A percentile compares a stretch with the other conserved stretches of the same genome.
Conservation (phyloP, 2,888 invertebrate species). For the Cephus spinipes region DNA sequence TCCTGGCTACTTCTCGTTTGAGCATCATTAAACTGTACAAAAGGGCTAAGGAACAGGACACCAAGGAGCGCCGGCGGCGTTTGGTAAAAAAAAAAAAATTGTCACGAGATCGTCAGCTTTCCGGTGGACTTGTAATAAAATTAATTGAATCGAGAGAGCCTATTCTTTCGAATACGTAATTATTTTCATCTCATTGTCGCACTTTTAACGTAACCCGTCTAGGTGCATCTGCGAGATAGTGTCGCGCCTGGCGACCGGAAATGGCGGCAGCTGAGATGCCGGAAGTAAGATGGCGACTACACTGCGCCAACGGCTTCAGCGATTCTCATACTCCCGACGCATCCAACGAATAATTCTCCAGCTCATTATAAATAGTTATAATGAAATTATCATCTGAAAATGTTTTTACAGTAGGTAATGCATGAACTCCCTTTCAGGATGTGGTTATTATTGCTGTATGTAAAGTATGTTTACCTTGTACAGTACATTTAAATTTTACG, state of each 20-base stretch:
- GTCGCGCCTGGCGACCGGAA: constrained; percentile 34
- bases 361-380: background rate
- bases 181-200: constrained; percentile 35
- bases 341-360: background rate
- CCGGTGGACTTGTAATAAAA: background rate
- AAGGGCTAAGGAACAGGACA: background rate
- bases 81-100: background rate
- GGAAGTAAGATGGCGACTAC: constrained; percentile 45
- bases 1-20: background rate
- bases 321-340: background rate
- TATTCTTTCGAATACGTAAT: constrained; percentile 30
- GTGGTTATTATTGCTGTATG: background rate
- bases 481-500: background rate
- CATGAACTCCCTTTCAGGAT: background rate
- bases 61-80: background rate
- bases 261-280: constrained; percentile 48
- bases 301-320: constrained; percentile 17
- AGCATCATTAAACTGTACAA: background rate
- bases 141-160: constrained; percentile 19
- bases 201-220: constrained; percentile 21
- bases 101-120: background rate
- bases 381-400: background rate
- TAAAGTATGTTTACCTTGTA: background rate
- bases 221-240: constrained; percentile 20
- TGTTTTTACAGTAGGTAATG: background rate